These are phyloP conservation scores for Drosophila orena DNA, from an alignment of 1,140 invertebrate species.

Conservation along the genomic window DNA sequence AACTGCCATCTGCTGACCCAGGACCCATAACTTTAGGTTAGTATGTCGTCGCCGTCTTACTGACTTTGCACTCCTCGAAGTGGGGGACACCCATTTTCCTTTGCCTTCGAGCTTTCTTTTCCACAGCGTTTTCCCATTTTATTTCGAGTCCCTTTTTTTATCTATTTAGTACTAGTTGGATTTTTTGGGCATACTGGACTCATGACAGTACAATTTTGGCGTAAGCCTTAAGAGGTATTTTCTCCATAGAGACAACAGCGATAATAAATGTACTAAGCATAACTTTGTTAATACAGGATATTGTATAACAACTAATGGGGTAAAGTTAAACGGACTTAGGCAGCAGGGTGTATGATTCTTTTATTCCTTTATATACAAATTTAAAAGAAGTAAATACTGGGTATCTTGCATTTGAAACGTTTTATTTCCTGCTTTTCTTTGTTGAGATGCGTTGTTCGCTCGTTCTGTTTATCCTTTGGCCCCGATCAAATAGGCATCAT, in stretches of 20 bases:
- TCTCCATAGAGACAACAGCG: too few species aligned
- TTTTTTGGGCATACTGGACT: not conserved
- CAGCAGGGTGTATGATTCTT: too few species aligned
- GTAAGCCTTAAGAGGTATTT: too few species aligned
- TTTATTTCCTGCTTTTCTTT: constrained; percentile 11
- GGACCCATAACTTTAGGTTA: constrained; percentile 77
- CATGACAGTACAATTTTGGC: too few species aligned
- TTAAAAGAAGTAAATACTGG: not conserved
- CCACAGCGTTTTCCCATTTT: constrained; percentile 24
- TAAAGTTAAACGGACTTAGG: too few species aligned
- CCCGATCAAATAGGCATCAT: constrained; percentile 82
- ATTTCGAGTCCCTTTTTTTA: constrained; percentile 14
- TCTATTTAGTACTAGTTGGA: not conserved
- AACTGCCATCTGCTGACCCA: constrained; percentile 73
- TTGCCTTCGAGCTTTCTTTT: constrained; percentile 14
- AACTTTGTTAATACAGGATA: too few species aligned
- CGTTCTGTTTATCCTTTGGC: constrained; percentile 74
- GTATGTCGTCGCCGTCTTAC: constrained; percentile 61
- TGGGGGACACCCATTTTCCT: constrained; percentile 7
- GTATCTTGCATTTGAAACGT: not conserved
- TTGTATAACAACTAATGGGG: too few species aligned
- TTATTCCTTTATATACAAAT: too few species aligned
- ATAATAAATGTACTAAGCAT: too few species aligned
- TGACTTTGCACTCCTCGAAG: constrained; percentile 36
- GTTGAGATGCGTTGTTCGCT: constrained; percentile 37